Conservation (phyloP, 2,888 invertebrate genomes). For the Scaptomyza cyrtandrae region DNA sequence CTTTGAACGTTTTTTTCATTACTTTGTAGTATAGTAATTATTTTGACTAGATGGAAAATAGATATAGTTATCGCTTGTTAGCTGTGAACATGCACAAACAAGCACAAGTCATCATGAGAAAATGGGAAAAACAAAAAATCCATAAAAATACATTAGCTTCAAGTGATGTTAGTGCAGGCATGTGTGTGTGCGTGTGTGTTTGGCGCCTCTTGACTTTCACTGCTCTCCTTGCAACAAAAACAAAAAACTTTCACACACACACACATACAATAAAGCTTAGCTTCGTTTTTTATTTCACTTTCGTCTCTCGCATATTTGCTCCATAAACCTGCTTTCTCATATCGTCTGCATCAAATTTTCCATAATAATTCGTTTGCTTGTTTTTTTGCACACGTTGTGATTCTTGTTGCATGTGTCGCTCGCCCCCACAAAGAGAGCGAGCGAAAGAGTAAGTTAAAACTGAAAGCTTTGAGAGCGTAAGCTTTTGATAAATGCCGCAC, state of each 20-base stretch:
- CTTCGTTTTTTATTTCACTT: conserved; percentile 59
- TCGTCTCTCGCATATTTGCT: conserved; percentile 53
- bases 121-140: background rate
- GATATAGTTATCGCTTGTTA: background rate
- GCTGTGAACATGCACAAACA: background rate
- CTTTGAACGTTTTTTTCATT: conserved; percentile 17
- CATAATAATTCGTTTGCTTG: conserved; percentile 43
- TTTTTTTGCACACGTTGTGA: conserved; percentile 15
- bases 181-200: background rate
- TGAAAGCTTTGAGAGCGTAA: conserved; percentile 9
- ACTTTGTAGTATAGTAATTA: conserved; percentile 27
- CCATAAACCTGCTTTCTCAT: conserved; percentile 65
- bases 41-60: conserved; percentile 24
- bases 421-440: conserved; percentile 28
- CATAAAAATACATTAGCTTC: background rate
- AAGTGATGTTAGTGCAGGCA: background rate
- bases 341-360: conserved; percentile 49
- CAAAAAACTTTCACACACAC: conserved; percentile 28
- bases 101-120: background rate
- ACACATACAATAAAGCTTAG: conserved; percentile 18
- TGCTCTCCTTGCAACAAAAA: background rate
- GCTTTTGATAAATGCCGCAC: conserved; percentile 18
- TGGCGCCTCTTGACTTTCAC: conserved; percentile 32
- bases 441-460: background rate
- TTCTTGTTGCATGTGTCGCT: conserved; percentile 44